Percentiles rank a stretch among this genome's conserved stretches.
These are phyloP conservation scores for Caenorhabditis panamensis DNA, from an alignment of 2,888 invertebrate species.

Conservation along the genomic window DNA sequence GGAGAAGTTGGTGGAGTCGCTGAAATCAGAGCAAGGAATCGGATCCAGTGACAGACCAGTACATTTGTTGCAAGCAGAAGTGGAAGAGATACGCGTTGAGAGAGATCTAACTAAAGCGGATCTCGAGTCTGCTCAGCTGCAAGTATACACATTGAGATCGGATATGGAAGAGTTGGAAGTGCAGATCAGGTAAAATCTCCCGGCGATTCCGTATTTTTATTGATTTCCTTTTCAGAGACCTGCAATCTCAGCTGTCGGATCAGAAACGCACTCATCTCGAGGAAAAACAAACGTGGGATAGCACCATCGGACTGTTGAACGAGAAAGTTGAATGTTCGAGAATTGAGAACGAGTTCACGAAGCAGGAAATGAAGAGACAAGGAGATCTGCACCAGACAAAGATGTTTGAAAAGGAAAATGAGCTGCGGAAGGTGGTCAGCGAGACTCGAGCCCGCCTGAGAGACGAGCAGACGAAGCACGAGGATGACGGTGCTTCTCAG, in stretches of 20 bases:
- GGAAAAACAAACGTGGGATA: slow-evolving; percentile 66
- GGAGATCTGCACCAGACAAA: slow-evolving; percentile 57
- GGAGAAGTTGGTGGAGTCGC: slow-evolving; percentile 86
- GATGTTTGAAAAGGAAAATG: slow-evolving; percentile 65
- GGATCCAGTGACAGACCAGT: slow-evolving; percentile 63
- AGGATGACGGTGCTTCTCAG: slow-evolving; percentile 57
- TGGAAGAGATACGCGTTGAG: slow-evolving; percentile 84
- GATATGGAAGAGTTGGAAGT: slow-evolving; percentile 82
- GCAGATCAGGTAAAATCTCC: slow-evolving; percentile 48
- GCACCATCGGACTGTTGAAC: slow-evolving; percentile 61
- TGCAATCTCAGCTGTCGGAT: slow-evolving; percentile 54
- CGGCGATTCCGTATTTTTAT: not conserved
- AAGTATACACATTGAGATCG: slow-evolving; percentile 76
- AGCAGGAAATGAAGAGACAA: slow-evolving; percentile 68
- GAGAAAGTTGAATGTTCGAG: slow-evolving; percentile 71
- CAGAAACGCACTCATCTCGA: slow-evolving; percentile 56
- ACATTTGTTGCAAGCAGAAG: slow-evolving; percentile 82
- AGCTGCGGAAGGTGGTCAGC: slow-evolving; percentile 74
- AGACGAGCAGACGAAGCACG: slow-evolving; percentile 48
- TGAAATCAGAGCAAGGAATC: slow-evolving; percentile 81
- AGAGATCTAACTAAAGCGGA: slow-evolving; percentile 85
- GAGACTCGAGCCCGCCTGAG: slow-evolving; percentile 54
- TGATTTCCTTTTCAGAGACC: slow-evolving; percentile 34
- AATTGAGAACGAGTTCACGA: slow-evolving; percentile 68
- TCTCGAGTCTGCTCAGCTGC: slow-evolving; percentile 83